A percentile compares a stretch with the other conserved stretches of the same genome.
These are phyloP conservation scores for Troilus luridus DNA, from an alignment of 2,888 invertebrate genomes.

Conservation along the genomic window DNA sequence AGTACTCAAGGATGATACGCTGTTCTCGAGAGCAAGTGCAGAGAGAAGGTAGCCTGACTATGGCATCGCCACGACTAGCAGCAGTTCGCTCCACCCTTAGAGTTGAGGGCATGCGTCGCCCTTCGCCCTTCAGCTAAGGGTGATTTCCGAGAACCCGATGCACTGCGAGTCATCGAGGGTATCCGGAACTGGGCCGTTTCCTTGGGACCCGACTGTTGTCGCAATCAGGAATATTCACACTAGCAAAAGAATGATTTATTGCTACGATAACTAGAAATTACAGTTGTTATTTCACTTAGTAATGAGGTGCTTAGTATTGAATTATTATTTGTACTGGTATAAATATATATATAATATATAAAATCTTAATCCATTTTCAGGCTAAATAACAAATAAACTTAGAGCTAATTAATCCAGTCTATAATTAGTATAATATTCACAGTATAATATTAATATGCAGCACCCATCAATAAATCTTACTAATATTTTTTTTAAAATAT, in stretches of 20 bases:
- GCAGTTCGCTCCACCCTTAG: neutral
- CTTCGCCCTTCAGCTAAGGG: neutral
- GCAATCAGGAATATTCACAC: neutral
- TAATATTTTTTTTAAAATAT: too few relatives aligned
- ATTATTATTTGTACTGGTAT: too few relatives aligned
- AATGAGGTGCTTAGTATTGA: neutral
- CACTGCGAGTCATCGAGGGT: neutral
- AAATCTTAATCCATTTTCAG: too few relatives aligned
- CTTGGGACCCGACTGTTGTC: neutral
- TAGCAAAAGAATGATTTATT: neutral
- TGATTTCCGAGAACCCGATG: neutral
- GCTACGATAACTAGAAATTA: neutral
- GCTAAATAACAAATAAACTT: too few relatives aligned
- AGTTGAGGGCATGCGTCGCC: conserved; percentile 43
- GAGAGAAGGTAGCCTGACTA: neutral
- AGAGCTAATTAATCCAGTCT: too few relatives aligned
- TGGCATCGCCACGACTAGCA: conserved; percentile 29
- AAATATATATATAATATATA: too few relatives aligned
- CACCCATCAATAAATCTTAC: too few relatives aligned
- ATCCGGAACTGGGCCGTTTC: conserved; percentile 18
- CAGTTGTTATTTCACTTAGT: neutral
- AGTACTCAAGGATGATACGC: neutral
- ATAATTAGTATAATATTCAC: too few relatives aligned
- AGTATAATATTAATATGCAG: too few relatives aligned
- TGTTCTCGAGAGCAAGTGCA: neutral